These are phyloP conservation scores for Nymphalis io DNA, from an alignment of 1,140 invertebrate species.

Conservation along the genomic window DNA sequence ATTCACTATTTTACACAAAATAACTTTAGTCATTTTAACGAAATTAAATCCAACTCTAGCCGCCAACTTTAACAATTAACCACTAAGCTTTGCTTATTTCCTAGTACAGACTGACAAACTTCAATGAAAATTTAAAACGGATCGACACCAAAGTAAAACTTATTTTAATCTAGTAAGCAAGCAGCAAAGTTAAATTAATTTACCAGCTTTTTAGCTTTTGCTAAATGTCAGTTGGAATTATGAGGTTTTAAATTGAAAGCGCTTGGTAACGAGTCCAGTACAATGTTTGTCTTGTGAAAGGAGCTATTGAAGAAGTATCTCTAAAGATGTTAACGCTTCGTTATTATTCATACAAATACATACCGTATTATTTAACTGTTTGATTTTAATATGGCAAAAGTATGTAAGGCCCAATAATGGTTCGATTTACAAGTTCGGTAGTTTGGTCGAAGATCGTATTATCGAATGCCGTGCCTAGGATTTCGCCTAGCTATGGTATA, in stretches of 20 bases:
- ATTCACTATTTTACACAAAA: constrained; percentile 38
- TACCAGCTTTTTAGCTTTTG: constrained; percentile 23
- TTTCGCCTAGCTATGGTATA: constrained; percentile 50
- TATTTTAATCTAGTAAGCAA: constrained; percentile 24
- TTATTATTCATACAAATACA: constrained; percentile 14
- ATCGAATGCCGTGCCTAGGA: constrained; percentile 42
- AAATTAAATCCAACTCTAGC: constrained; percentile 40
- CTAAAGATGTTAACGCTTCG: constrained; percentile 6
- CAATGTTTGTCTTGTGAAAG: constrained; percentile 38
- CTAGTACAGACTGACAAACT: constrained; percentile 34
- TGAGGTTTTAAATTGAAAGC: constrained; percentile 44
- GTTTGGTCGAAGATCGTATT: constrained; percentile 30
- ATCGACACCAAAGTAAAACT: constrained; percentile 29
- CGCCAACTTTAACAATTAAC: constrained; percentile 48
- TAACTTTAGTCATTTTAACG: constrained; percentile 37
- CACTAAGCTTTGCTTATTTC: constrained; percentile 41
- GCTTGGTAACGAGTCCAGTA: constrained; percentile 38
- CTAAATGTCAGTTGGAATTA: constrained; percentile 33
- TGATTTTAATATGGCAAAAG: constrained; percentile 1
- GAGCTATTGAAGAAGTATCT: constrained; percentile 15
- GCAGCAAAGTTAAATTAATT: constrained; percentile 24
- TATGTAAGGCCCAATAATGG: constrained; percentile 16
- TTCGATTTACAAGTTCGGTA: constrained; percentile 13
- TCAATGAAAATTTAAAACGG: constrained; percentile 32
- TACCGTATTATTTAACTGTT: constrained; percentile 11